phyloP scores from a whole-genome alignment of 2,113 vertebrate species.

The Dissostichus mawsoni region DNA sequence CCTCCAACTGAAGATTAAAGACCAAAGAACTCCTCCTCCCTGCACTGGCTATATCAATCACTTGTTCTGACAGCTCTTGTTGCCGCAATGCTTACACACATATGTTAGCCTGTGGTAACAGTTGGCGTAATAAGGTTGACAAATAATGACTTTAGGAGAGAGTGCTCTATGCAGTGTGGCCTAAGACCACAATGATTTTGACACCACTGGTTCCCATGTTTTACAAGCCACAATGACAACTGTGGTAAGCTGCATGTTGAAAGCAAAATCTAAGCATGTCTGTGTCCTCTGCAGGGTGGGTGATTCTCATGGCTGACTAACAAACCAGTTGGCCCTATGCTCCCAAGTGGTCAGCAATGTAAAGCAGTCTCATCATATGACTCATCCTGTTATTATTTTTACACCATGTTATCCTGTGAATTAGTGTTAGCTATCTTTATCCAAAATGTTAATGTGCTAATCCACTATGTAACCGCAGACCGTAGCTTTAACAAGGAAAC shows the following conservation, averaged over 20 bases:
- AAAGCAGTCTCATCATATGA: constrained; percentile 50
- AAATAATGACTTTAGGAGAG: constrained; percentile 62
- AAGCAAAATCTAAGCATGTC: constrained; percentile 43
- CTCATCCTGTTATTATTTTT: constrained; percentile 39
- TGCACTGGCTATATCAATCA: constrained; percentile 61
- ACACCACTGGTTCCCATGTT: constrained; percentile 64
- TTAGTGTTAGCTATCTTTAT: constrained; percentile 56
- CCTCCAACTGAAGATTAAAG: constrained; percentile 57
- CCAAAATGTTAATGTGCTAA: constrained; percentile 66
- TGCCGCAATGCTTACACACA: constrained; percentile 56
- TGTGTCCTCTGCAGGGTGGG: constrained; percentile 37
- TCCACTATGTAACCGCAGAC: constrained; percentile 67
- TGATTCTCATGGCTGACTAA: constrained; percentile 21
- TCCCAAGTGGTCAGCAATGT: constrained; percentile 37
- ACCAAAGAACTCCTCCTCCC: constrained; percentile 46
- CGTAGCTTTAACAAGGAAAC: constrained; percentile 70
- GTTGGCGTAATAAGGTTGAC: constrained; percentile 64
- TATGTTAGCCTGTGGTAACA: constrained; percentile 62
- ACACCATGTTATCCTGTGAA: constrained; percentile 32
- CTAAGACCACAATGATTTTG: constrained; percentile 65
- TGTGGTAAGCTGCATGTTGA: constrained; percentile 62
- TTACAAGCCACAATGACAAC: constrained; percentile 74
- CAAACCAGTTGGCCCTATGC: constrained; percentile 42
- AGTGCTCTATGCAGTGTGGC: constrained; percentile 47
- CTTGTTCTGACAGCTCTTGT: constrained; percentile 53